These are phyloP conservation scores for Burhinus bistriatus DNA, from an alignment of 2,113 vertebrate genomes.

Conservation along the genomic window DNA sequence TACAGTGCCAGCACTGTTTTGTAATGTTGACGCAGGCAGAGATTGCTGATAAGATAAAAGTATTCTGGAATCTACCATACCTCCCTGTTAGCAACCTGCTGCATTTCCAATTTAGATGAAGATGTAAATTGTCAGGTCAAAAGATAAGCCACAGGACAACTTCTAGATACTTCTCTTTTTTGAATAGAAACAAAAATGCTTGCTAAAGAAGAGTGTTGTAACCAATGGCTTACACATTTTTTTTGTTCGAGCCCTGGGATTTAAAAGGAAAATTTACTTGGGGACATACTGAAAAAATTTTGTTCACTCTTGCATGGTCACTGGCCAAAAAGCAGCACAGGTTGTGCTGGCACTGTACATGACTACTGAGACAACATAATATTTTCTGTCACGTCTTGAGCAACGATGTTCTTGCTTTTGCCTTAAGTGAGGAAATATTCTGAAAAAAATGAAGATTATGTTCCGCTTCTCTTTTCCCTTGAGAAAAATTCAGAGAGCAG, in stretches of 20 bases:
- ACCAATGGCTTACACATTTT: not conserved
- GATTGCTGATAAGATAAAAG: constrained; percentile 10
- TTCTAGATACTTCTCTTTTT: not conserved
- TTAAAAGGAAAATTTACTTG: not conserved
- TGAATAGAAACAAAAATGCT: not conserved
- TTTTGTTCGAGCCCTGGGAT: not conserved
- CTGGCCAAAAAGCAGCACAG: constrained; percentile 3
- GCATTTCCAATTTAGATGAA: not conserved
- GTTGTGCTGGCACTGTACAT: not conserved
- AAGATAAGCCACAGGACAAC: not conserved
- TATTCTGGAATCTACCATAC: not conserved
- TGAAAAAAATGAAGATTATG: not conserved
- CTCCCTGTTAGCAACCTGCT: not conserved
- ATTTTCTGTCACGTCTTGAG: constrained; percentile 18
- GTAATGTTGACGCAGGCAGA: not conserved
- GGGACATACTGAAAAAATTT: not conserved
- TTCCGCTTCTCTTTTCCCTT: not conserved
- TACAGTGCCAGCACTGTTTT: not conserved
- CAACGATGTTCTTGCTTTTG: constrained; percentile 25
- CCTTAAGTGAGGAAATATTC: constrained; percentile 46
- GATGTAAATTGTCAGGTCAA: not conserved
- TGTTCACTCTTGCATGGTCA: not conserved
- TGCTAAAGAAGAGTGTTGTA: not conserved
- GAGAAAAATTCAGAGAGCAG: constrained; percentile 26
- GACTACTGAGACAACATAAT: not conserved